These are phyloP conservation scores for Andrena hattorfiana DNA, from an alignment of 2,888 invertebrate species.

Conservation along the genomic window DNA sequence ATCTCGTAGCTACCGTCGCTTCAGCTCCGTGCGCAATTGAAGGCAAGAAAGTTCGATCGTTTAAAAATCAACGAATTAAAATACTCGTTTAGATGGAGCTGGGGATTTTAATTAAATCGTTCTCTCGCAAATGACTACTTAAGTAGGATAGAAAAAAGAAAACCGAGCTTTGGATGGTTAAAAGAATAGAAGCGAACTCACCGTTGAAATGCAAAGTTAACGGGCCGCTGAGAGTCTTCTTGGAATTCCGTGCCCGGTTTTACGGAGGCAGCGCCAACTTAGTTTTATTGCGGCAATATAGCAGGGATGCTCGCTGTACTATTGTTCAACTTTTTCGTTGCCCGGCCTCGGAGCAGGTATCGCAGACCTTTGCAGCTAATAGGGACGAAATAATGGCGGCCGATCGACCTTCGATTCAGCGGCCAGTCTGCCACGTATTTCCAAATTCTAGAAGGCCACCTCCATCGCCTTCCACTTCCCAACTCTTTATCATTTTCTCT, in stretches of 20 bases:
- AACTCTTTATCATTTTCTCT: background rate
- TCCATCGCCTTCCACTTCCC: background rate
- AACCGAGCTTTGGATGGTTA: background rate
- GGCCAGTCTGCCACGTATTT: slow-evolving; percentile 58
- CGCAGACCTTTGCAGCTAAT: slow-evolving; percentile 68
- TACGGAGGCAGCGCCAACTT: slow-evolving; percentile 23
- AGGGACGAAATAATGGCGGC: slow-evolving; percentile 71
- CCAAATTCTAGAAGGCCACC: slow-evolving; percentile 40
- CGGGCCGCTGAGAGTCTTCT: slow-evolving; percentile 38
- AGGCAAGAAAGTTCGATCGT: too few species aligned
- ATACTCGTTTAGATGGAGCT: background rate
- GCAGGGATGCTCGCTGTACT: slow-evolving; percentile 45
- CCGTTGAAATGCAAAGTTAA: slow-evolving; percentile 42
- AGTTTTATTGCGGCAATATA: slow-evolving; percentile 60
- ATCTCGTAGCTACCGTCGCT: too few species aligned
- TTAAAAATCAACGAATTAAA: background rate
- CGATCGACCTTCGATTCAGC: slow-evolving; percentile 74
- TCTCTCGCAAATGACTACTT: too few species aligned
- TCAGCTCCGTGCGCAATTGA: too few species aligned
- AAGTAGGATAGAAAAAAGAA: too few species aligned
- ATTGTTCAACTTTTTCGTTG: slow-evolving; percentile 63
- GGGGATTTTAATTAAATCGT: background rate
- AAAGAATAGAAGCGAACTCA: background rate
- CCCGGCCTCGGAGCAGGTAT: slow-evolving; percentile 65
- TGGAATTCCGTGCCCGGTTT: slow-evolving; percentile 50